phyloP scores from a whole-genome alignment of 2,113 vertebrate genomes.

The Peucedramus taeniatus region DNA sequence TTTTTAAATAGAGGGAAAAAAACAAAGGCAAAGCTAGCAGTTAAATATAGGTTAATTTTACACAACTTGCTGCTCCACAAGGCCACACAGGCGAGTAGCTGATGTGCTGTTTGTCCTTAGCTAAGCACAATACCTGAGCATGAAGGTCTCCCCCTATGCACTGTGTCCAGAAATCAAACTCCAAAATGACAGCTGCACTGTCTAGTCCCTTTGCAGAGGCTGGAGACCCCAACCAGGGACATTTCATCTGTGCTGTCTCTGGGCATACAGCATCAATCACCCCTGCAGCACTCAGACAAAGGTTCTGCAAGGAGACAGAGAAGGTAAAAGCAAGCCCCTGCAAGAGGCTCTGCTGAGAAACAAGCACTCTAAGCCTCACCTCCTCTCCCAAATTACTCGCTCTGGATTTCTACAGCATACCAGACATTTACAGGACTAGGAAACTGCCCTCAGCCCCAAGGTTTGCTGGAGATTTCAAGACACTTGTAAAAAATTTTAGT shows the following conservation, averaged over 20 bases:
- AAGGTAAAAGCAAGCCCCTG: fast-evolving
- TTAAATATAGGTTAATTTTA: background rate
- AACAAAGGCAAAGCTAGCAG: background rate
- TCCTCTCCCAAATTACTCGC: background rate
- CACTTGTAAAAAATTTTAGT: background rate
- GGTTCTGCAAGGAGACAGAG: fast-evolving
- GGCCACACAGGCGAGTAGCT: fast-evolving
- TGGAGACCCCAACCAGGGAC: background rate
- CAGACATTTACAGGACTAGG: background rate
- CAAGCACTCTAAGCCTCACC: background rate
- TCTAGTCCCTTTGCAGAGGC: background rate
- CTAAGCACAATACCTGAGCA: background rate
- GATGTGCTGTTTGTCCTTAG: background rate
- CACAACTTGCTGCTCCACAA: background rate
- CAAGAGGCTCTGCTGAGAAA: background rate
- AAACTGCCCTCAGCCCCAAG: fast-evolving
- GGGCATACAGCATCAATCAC: fast-evolving
- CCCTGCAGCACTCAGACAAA: fast-evolving
- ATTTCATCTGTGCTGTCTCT: background rate
- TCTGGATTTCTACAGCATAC: background rate
- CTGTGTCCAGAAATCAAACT: background rate
- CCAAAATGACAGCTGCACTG: background rate
- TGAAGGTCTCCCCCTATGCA: background rate
- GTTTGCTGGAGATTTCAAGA: background rate
- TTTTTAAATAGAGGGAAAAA: background rate